Conservation (phyloP, 2,797 vertebrate genomes). For the Acanthurus leucopareius region DNA sequence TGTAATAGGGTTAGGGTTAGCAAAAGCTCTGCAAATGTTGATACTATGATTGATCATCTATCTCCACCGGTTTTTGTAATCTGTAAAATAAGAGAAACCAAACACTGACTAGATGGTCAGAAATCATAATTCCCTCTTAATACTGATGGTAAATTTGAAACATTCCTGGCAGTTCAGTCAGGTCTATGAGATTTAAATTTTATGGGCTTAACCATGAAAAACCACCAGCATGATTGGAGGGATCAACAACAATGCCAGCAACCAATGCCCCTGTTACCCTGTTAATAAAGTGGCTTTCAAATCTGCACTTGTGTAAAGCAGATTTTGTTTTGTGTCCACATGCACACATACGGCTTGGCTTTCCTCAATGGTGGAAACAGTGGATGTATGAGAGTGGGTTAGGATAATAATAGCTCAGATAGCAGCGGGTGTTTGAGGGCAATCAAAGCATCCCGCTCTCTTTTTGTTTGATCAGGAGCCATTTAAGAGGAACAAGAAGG, state of each 20-base stretch:
- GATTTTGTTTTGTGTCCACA: constrained; percentile 12
- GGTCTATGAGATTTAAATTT: background rate
- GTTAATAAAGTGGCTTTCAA: constrained; percentile 27
- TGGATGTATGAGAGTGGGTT: too few relatives aligned
- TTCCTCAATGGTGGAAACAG: constrained; percentile 28
- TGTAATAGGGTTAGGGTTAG: too few relatives aligned
- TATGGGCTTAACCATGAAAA: background rate
- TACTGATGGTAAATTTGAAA: background rate
- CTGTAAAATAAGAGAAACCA: background rate
- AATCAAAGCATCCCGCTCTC: constrained; percentile 23
- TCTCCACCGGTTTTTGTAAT: too few relatives aligned
- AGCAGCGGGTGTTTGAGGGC: constrained; percentile 32
- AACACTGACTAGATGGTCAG: background rate
- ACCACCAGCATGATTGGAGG: background rate
- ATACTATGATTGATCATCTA: background rate
- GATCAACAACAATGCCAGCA: constrained; percentile 1
- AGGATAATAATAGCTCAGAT: constrained; percentile 58
- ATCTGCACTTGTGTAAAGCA: constrained; percentile 26
- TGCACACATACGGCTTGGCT: constrained; percentile 27
- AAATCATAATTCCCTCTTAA: background rate
- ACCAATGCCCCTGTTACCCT: background rate
- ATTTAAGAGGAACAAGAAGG: background rate
- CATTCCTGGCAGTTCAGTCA: background rate
- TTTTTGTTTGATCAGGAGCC: constrained; percentile 24
- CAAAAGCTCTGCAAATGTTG: too few relatives aligned